Base-by-base conservation (phyloP, 2,888 invertebrate genomes). In the Dysmachus trigonus region DNA sequence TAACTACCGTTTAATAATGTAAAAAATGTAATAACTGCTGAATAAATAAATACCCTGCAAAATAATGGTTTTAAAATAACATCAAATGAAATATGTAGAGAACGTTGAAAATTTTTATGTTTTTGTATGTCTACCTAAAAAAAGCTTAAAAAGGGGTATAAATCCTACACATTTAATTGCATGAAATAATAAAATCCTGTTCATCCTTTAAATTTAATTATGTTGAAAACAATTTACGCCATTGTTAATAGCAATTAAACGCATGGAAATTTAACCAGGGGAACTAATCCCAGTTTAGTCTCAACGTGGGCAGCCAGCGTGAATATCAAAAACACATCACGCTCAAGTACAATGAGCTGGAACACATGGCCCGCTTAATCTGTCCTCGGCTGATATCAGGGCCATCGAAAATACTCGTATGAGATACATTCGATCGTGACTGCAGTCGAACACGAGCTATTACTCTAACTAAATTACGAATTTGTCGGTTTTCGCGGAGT, bases 321-420 rank as follows among this genome's bases (percentile, higher is more conserved):
- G 10, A 62, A 62, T 18, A 62, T 62, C 10, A 62, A 62, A 62
- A 62, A 62, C 22, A 62, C 8, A 62, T 27, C 62, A 27, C 10
- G 4, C 27, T 27, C 22, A n/a, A 62, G 38, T 38, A n/a, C 41
- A 5, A 18, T 41, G 38, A 38, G 18, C 33, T 10, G 15, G 8
- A 51, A 41, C 79, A 79, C 79, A 79, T 79, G 79, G 79, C 79
- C 30, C 41, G 7, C 41, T 47, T 79, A 79, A 79, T 79, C 79
- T 79, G 18, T 22, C 31, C n/a, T 22, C 27, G 13, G 47, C n/a
- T 27, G 79, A 79, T 79, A 31, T 22, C 62, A 62, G 10, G 22
- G 18, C 27, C 62, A 7, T 22, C 27, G 22, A 27, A 7, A 62
- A 22, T 62, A 7, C 22, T 62, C 62, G n/a, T n/a, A n/a, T n/a